phyloP scores from a whole-genome alignment of 2,113 vertebrate genomes.

The Glaucidium brasilianum region DNA sequence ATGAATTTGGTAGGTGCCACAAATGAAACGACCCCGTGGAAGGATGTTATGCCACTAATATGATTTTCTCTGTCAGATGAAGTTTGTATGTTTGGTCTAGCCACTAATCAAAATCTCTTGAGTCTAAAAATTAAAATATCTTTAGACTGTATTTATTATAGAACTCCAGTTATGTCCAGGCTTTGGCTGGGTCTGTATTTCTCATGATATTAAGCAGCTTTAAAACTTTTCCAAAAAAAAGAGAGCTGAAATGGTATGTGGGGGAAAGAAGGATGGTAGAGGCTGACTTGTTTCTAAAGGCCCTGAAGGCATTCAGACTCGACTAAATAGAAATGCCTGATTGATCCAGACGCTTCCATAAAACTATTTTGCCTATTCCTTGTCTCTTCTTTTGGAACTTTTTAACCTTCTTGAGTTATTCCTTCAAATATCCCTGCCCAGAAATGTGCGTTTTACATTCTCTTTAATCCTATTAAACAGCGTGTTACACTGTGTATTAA shows the following conservation, averaged over 20 bases:
- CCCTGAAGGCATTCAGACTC: neutral
- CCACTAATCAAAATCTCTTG: neutral
- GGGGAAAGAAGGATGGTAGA: neutral
- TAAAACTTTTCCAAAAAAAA: neutral
- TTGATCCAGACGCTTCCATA: neutral
- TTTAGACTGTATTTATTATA: neutral
- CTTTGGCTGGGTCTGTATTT: neutral
- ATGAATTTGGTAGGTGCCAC: neutral
- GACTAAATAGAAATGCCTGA: neutral
- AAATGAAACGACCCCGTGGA: neutral
- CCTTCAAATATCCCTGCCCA: neutral
- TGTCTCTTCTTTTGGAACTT: neutral
- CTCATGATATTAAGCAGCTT: neutral
- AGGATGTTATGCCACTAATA: neutral
- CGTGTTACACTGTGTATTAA: conserved; percentile 31
- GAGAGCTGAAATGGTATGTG: neutral
- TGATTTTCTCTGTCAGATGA: neutral
- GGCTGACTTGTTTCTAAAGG: neutral
- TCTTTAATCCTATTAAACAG: conserved; percentile 47
- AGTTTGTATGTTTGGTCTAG: neutral
- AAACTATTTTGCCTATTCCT: neutral
- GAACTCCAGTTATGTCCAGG: neutral
- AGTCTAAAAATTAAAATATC: neutral
- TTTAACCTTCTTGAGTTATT: neutral
- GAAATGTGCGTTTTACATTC: conserved; percentile 36